phyloP scores from a whole-genome alignment of 2,888 invertebrate species.

The Cosmia pyralina region DNA sequence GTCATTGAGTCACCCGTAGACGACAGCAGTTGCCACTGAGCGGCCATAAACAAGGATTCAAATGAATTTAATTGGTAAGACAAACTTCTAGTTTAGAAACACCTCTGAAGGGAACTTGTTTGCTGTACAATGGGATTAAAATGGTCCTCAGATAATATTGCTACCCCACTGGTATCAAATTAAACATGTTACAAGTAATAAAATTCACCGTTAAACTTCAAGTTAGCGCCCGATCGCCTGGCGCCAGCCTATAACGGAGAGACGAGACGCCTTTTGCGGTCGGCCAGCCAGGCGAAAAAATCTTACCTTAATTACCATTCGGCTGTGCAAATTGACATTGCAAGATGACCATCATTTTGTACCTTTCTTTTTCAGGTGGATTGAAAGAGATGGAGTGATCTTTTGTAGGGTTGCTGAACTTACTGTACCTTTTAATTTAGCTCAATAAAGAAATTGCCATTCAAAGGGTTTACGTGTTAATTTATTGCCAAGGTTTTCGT shows the following conservation, averaged over 20 bases:
- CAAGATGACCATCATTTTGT: conserved; percentile 25
- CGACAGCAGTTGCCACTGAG: conserved; percentile 25
- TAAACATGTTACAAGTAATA: conserved; percentile 63
- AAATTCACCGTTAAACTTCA: conserved; percentile 72
- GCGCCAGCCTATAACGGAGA: conserved; percentile 77
- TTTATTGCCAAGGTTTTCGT: conserved; percentile 32
- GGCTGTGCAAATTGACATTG: conserved; percentile 40
- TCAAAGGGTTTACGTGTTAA: conserved; percentile 2
- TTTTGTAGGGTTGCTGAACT: conserved; percentile 32
- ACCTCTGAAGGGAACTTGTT: conserved; percentile 21
- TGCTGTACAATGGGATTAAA: conserved; percentile 29
- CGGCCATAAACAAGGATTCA: conserved; percentile 22
- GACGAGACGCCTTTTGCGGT: conserved; percentile 68
- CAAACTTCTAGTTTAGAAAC: conserved; percentile 26
- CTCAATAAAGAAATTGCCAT: conserved; percentile 19
- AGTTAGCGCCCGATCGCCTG: conserved; percentile 60
- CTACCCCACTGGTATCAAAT: conserved; percentile 45
- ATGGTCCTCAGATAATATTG: conserved; percentile 32
- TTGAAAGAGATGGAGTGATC: conserved; percentile 14
- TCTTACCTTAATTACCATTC: conserved; percentile 62
- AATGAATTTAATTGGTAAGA: conserved; percentile 16
- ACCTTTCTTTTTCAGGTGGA: conserved; percentile 19
- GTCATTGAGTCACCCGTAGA: conserved; percentile 52
- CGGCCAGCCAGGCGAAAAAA: conserved; percentile 60
- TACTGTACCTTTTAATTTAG: conserved; percentile 3